Base-by-base conservation (phyloP, 2,888 invertebrate species). In the Caenorhabditis drosophilae region DNA sequence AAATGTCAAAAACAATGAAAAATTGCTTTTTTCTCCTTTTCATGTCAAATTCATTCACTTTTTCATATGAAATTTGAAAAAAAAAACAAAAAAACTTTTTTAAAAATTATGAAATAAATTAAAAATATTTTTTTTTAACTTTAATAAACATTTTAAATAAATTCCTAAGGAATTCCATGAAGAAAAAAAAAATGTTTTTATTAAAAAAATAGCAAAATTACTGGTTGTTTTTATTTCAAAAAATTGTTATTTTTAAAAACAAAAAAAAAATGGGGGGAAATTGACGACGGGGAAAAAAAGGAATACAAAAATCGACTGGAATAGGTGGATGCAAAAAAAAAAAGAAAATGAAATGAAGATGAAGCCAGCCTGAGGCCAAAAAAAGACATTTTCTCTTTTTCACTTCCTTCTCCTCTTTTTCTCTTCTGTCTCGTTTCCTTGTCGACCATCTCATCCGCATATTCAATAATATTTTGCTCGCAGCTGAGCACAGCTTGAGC, bases 311-410 rank as follows among this genome's bases (percentile, higher is more conserved):
- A 23, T 26, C 34, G 16, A 31, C 11, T 34, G 20, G 31, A 40
- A 22, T 27, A 18, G 15, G 27, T n/a, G 42, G 47, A 35, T 48
- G 42, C 42, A 55, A 41, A 48, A 48, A 55, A 46, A 23, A 47
- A 18, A 16, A 38, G 31, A 31, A 18, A 23, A 16, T 35, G 48
- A 48, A 56, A n/a, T n/a, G n/a, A n/a, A n/a, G n/a, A n/a, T n/a
- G n/a, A n/a, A n/a, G n/a, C n/a, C n/a, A n/a, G n/a, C n/a, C n/a
- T n/a, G n/a, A n/a, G n/a, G n/a, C n/a, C n/a, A n/a, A n/a, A 9
- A 31, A 31, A 31, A 31, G 31, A 31, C 31, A 31, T 31, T 31
- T 31, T 9, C 6, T 9, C 7, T 12, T 9, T 6, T 31, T 12
- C 31, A 31, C 31, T 12, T 31, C 31, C 31, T 31, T 31, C 31